Evolutionary conservation across 2,797 vertebrate species (phyloP).

Genomic region (Arctocebus calabarensis): DNA sequence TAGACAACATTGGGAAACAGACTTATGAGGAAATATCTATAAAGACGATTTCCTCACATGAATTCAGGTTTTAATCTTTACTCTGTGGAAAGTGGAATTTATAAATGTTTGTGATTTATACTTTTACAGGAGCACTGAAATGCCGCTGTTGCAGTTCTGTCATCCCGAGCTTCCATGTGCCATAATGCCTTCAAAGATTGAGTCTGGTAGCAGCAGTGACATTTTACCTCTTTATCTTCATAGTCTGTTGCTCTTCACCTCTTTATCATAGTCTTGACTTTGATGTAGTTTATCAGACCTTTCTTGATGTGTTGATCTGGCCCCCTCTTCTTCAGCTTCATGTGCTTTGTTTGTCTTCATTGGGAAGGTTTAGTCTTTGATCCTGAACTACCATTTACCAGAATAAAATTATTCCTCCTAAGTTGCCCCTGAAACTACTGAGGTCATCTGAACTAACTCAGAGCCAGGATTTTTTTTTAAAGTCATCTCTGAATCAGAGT

Average conservation of each 20-base stretch:
- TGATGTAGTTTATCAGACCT: neutral
- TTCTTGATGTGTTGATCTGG: neutral
- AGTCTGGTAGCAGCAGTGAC: neutral
- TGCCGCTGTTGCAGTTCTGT: neutral
- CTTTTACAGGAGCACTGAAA: neutral
- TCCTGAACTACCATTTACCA: neutral
- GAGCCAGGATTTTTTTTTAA: neutral
- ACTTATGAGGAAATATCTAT: slow-evolving; percentile 9
- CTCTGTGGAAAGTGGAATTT: neutral
- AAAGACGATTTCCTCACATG: neutral
- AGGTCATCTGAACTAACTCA: neutral
- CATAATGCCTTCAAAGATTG: neutral
- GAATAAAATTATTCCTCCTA: neutral
- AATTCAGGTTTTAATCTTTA: neutral
- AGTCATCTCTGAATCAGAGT: neutral
- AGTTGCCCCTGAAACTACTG: neutral
- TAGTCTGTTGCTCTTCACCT: neutral
- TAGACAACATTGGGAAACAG: neutral
- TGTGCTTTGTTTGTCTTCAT: neutral
- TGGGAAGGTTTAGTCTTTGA: neutral
- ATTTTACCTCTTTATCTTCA: neutral
- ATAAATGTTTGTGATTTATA: neutral
- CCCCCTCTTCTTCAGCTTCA: neutral
- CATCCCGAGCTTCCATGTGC: neutral
- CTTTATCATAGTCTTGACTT: neutral